Percentiles rank a stretch among this genome's conserved stretches.
Evolutionary conservation across 2,113 vertebrate genomes (phyloP).

Genomic region (Lycaon pictus): DNA sequence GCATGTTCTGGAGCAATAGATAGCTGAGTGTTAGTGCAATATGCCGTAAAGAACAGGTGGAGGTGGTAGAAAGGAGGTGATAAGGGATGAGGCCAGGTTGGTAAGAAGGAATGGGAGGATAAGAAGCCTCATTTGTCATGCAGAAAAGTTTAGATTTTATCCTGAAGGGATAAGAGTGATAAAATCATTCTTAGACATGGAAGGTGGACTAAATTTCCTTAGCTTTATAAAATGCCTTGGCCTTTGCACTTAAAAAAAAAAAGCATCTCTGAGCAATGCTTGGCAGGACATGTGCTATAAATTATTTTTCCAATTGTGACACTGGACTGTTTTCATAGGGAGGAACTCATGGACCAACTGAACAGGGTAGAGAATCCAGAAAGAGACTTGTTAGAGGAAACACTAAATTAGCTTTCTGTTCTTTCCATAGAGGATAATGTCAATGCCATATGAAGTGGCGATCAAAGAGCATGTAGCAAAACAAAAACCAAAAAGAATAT

Average conservation of each 20-base stretch:
- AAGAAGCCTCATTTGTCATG: background rate
- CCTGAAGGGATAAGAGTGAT: background rate
- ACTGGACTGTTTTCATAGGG: background rate
- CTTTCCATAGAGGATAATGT: background rate
- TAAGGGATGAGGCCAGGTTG: background rate
- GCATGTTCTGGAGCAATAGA: background rate
- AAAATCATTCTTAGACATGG: background rate
- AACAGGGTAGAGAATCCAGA: conserved; percentile 20
- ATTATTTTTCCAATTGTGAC: conserved; percentile 2
- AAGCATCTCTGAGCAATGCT: background rate
- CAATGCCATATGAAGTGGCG: background rate
- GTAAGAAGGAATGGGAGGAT: background rate
- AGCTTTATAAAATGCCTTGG: conserved; percentile 21
- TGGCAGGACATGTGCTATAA: background rate
- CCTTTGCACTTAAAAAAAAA: conserved; percentile 2
- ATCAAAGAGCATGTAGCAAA: background rate
- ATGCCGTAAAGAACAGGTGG: background rate
- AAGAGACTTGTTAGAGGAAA: background rate
- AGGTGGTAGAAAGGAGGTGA: background rate
- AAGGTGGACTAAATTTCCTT: background rate
- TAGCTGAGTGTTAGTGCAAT: background rate
- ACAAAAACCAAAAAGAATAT: background rate
- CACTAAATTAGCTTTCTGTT: conserved; percentile 19
- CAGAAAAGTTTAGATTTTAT: background rate
- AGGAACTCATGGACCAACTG: background rate